Evolutionary conservation across 2,888 invertebrate species (phyloP), one percentile per base, ranked within the genome.

Genomic region (Campaea margaritaria): DNA sequence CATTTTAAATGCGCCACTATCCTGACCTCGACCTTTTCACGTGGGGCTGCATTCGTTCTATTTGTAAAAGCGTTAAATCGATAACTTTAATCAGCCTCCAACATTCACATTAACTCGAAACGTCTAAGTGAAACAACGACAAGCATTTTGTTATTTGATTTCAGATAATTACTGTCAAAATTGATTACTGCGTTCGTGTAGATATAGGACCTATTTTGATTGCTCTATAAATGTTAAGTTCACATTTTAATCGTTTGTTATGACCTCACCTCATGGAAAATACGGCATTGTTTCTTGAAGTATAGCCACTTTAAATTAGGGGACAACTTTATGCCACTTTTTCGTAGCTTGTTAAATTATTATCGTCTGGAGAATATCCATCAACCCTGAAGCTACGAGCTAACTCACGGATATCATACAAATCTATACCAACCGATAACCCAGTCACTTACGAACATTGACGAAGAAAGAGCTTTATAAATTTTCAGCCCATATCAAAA

Each of bases 1-100:
- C 51, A 69, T 67, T 66, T 66, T 52, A 65, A 68, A 69, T 73
- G 69, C 65, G 66, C 54, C 64, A 67, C 61, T 70, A 72, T 66
- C 10, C 10, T 65, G 53, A 69, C 81, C 81, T 79, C 81, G 81
- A 81, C 78, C 80, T 79, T 78, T 76, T 56, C 68, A 67, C 70
- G 70, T 70, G 72, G 61, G 71, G 65, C 69, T 79, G 81, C 78
- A 81, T 69, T 75, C 68, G 70, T 72, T 73, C 71, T 55, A 63
- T 77, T 75, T 74, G 74, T 67, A 69, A 74, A 73, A 68, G 71
- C 70, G 68, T 70, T 69, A 36, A 78, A 80, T 81, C 79, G 72
- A 80, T 80, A 75, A 71, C 68, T 73, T 78, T 78, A 72, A 73
- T 76, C 65, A 61, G 68, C 65, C 68, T 53, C 52, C 58, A 54